Evolutionary conservation across 2,888 invertebrate genomes (phyloP), one percentile per base, ranked within the genome.

Genomic region (Amphipoea lucens): DNA sequence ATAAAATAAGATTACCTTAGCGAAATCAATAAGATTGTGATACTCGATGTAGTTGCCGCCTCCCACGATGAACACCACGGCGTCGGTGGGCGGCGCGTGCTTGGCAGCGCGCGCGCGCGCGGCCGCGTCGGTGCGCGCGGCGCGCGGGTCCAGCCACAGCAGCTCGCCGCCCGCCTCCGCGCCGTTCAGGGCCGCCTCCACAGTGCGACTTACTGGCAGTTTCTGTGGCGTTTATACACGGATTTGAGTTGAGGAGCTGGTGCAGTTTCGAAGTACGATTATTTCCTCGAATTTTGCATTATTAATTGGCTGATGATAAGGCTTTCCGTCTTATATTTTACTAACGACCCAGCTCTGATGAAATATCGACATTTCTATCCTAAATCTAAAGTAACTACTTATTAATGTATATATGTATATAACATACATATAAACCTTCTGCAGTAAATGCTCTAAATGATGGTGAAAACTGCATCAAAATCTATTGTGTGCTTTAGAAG

Each of bases 31-130:
- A 81, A 99, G 97, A 97, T 99, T 99, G 95, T 99, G 99, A 95
- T 99, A 99, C 96, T 99, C 99, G 92, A 99, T 99, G 93, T 99
- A 99, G 97, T 99, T 99, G 72, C 99, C 99, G 81, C 99, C 99
- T 67, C 99, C 99, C 67, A 99, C 98, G 78, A 99, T 95, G 95
- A 99, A 99, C 17, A 99, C 99, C 79, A 99, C 98, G 6, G 99
- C 99, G 95, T 99, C 99, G 91, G 98, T 98, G 94, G 99, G 99
- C 85, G 98, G 97, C 83, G 98, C 97, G 96, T 90, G 97, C 93
- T 90, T 97, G 93, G 92, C 97, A 95, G 96, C 97, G 97, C 96
- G 98, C 97, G 93, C 87, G 14, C 94, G 97, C 95, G 97, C 79
- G 96, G 97, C 81, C 96, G 92, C 94, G 89, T 94, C 97, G 17